A percentile compares a stretch with the other conserved stretches of the same genome.
These are phyloP conservation scores for Smittia sp. DNA, from an alignment of 2,888 invertebrate species.

Conservation along the genomic window DNA sequence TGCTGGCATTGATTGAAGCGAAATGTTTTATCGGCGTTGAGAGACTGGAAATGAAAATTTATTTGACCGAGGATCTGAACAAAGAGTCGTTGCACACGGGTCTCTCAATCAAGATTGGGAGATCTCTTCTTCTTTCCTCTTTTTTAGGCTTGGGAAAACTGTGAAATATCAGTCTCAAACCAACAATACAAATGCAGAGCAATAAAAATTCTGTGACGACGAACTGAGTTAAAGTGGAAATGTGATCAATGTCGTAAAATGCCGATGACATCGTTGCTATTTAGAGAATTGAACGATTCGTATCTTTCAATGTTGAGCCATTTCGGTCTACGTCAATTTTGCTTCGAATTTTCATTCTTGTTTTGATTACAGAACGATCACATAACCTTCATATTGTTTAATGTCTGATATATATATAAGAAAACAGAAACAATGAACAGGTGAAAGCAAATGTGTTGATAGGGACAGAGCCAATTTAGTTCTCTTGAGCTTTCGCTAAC, in stretches of 20 bases:
- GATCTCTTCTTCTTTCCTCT: slow-evolving; percentile 5
- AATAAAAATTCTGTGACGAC: slow-evolving; percentile 56
- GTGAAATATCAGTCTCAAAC: slow-evolving; percentile 47
- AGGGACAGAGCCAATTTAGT: not conserved
- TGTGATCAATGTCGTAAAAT: slow-evolving; percentile 36
- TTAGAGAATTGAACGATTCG: not conserved
- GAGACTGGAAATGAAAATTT: slow-evolving; percentile 38
- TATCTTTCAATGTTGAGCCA: not conserved
- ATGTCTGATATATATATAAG: slow-evolving; percentile 30
- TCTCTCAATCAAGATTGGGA: not conserved
- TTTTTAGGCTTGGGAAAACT: slow-evolving; percentile 41
- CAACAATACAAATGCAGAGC: slow-evolving; percentile 58
- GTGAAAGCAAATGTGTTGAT: slow-evolving; percentile 35
- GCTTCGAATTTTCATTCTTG: slow-evolving; percentile 13
- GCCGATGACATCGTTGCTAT: slow-evolving; percentile 11
- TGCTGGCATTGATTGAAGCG: not conserved
- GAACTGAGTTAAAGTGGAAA: slow-evolving; percentile 36
- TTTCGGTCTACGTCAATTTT: slow-evolving; percentile 3
- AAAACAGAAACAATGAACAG: slow-evolving; percentile 35
- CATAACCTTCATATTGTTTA: slow-evolving; percentile 31
- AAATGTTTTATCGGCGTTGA: slow-evolving; percentile 6
- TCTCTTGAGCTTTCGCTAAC: not conserved
- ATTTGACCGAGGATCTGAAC: slow-evolving; percentile 29
- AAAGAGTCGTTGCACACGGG: slow-evolving; percentile 9
- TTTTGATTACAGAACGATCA: slow-evolving; percentile 28